Evolutionary conservation across 1,140 invertebrate species (phyloP).

Genomic region (Carcinoscorpius rotundicauda): DNA sequence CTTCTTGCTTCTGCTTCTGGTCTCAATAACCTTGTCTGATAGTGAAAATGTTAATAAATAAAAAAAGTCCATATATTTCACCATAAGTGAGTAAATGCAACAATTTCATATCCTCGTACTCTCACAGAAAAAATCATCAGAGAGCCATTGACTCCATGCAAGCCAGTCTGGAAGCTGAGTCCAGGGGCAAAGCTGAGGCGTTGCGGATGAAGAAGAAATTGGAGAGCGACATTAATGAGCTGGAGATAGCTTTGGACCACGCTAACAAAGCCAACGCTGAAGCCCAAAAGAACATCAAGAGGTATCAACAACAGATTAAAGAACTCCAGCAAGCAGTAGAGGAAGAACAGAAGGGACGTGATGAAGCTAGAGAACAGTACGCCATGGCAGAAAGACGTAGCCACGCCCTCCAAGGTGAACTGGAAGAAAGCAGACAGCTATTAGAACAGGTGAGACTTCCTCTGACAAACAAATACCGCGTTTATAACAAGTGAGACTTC

Average conservation of each 20-base stretch:
- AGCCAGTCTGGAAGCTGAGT: conserved; percentile 43
- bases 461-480: too few relatives aligned
- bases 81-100: too few relatives aligned
- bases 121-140: conserved; percentile 41
- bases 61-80: too few relatives aligned
- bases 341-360: conserved; percentile 92
- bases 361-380: conserved; percentile 91
- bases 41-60: too few relatives aligned
- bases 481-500: too few relatives aligned
- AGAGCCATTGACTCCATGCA: conserved; percentile 44
- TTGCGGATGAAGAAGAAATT: conserved; percentile 46
- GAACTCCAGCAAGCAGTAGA: conserved; percentile 88
- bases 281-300: conserved; percentile 97
- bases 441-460: conserved; percentile 60
- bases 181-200: conserved; percentile 42
- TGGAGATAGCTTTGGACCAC: conserved; percentile 43
- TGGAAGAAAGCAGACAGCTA: conserved; percentile 89
- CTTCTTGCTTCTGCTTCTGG: too few relatives aligned
- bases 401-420: conserved; percentile 85
- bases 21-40: too few relatives aligned
- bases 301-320: conserved; percentile 91
- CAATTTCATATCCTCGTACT: conserved; percentile 7
- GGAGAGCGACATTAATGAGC: conserved; percentile 46
- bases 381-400: conserved; percentile 91
- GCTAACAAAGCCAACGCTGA: conserved; percentile 72